phyloP scores from a whole-genome alignment of 2,797 vertebrate species.

The Tragopan temminckii region DNA sequence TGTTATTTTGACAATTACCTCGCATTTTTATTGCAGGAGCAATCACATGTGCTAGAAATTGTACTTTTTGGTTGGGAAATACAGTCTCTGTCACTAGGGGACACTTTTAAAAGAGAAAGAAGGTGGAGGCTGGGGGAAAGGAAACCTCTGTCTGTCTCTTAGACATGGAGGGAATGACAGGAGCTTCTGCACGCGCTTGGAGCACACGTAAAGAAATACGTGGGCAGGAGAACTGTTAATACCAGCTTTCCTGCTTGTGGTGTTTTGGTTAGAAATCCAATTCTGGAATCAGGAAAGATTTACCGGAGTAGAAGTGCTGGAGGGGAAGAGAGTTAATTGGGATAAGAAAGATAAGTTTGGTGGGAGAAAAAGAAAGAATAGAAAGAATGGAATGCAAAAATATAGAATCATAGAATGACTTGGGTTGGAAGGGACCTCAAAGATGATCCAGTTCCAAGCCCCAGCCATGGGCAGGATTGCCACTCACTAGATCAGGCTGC shows the following conservation, averaged over 20 bases:
- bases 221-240: not conserved
- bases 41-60: not conserved
- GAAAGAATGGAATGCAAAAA: not conserved
- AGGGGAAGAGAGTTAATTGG: not conserved
- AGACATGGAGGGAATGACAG: not conserved
- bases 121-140: not conserved
- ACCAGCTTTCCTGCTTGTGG: not conserved
- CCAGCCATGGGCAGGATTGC: no score
- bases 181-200: not conserved
- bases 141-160: not conserved
- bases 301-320: not conserved
- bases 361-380: not conserved
- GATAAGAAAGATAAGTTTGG: not conserved
- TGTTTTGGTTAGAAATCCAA: not conserved
- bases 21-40: not conserved
- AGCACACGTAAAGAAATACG: not conserved
- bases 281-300: not conserved
- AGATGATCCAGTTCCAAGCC: no score
- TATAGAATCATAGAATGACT: no score
- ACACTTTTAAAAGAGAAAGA: constrained; percentile 25
- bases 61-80: not conserved
- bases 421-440: no score
- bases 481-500: no score
- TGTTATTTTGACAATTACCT: not conserved
- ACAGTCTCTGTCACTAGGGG: not conserved